A percentile compares a stretch with the other conserved stretches of the same genome.
These are phyloP conservation scores for Heliornis fulica DNA, from an alignment of 2,113 vertebrate genomes.

Conservation along the genomic window DNA sequence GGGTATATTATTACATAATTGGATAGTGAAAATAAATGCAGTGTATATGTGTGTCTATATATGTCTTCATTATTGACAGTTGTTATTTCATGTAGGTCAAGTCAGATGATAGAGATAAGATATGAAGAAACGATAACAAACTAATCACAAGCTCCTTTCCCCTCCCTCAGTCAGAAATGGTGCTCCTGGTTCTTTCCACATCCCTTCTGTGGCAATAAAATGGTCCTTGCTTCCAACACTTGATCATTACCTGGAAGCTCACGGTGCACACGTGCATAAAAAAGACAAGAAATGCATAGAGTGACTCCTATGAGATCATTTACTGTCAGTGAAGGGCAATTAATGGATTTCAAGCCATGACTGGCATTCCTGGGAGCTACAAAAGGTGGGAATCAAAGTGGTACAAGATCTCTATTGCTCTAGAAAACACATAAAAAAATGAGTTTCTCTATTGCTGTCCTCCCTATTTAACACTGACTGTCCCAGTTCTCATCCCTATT, in stretches of 20 bases:
- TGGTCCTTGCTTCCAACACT: neutral
- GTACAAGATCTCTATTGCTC: neutral
- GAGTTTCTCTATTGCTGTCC: neutral
- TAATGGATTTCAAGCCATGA: neutral
- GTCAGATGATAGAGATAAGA: neutral
- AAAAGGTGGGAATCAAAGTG: neutral
- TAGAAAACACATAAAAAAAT: neutral
- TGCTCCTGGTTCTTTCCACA: neutral
- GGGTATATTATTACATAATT: neutral
- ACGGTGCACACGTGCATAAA: neutral
- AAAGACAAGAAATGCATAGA: neutral
- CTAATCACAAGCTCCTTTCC: neutral
- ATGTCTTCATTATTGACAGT: neutral
- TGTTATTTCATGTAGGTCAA: neutral
- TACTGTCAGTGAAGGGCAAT: neutral
- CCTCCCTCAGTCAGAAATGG: neutral
- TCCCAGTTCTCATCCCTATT: neutral
- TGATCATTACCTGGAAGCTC: neutral
- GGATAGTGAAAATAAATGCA: neutral
- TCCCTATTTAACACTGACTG: neutral
- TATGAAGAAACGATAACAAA: neutral
- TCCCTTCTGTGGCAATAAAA: neutral
- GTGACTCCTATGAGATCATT: neutral
- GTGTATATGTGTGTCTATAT: neutral
- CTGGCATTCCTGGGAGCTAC: neutral